Percentiles rank a stretch among this genome's conserved stretches.
Conservation (phyloP, 2,888 invertebrate genomes). For the Corbicula japonica region DNA sequence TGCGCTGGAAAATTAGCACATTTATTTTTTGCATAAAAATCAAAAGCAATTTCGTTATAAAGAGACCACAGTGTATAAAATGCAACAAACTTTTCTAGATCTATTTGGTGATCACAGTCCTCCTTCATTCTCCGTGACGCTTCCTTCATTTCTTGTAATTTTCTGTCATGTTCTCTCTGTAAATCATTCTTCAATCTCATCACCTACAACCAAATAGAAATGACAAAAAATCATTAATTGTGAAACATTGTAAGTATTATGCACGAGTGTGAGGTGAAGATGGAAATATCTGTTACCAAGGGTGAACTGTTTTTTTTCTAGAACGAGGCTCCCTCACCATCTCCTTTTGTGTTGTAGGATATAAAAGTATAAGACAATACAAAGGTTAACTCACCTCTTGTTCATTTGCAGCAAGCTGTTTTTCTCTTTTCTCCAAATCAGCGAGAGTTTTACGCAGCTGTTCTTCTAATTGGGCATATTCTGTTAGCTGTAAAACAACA, state of each 20-base stretch:
- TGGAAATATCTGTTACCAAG: no score
- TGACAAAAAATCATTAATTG: constrained; percentile 1
- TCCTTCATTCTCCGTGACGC: constrained; percentile 86
- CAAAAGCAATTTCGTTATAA: no score
- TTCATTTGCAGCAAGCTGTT: constrained; percentile 85
- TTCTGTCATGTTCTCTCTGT: constrained; percentile 85
- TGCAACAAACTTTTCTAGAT: constrained; percentile 85
- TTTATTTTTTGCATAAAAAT: no score
- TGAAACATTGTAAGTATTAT: not conserved
- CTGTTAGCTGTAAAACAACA: constrained; percentile 78
- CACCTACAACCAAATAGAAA: constrained; percentile 71
- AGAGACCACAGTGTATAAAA: no score
- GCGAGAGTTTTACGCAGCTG: constrained; percentile 85
- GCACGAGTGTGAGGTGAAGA: no score
- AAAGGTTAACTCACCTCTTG: constrained; percentile 81
- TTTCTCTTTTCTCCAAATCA: constrained; percentile 86
- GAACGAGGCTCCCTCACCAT: no score
- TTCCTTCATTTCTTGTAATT: constrained; percentile 86
- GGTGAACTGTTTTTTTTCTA: no score
- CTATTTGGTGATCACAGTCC: constrained; percentile 86
- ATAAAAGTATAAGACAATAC: not conserved
- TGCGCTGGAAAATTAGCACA: no score
- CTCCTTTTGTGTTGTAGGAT: not conserved
- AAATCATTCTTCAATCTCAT: constrained; percentile 81
- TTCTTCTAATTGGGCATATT: constrained; percentile 85